Conservation (phyloP, 2,888 invertebrate genomes). For the Hydrotaea diabolus region DNA sequence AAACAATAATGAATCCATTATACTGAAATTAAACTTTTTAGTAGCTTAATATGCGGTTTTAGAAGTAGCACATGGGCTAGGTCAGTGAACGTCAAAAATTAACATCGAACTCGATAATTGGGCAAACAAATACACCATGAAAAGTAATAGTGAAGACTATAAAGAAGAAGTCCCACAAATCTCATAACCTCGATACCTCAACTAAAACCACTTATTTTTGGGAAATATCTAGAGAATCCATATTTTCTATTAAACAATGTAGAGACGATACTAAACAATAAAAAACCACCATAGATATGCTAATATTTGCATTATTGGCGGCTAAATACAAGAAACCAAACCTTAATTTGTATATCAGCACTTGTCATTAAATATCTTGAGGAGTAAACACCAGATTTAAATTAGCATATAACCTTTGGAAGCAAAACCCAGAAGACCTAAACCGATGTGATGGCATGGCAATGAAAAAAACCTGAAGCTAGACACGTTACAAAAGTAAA, state of each 20-base stretch:
- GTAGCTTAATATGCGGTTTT: too few relatives aligned
- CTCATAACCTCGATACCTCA: neutral
- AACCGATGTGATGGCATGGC: neutral
- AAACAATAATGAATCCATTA: too few relatives aligned
- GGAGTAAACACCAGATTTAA: neutral
- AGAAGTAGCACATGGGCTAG: too few relatives aligned
- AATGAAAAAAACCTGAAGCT: neutral
- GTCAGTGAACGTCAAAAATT: too few relatives aligned
- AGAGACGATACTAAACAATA: neutral
- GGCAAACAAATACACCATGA: too few relatives aligned
- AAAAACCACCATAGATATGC: neutral
- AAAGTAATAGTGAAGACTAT: too few relatives aligned
- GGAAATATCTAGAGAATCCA: neutral
- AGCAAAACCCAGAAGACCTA: neutral
- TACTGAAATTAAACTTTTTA: too few relatives aligned
- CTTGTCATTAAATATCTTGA: neutral
- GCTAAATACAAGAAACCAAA: neutral
- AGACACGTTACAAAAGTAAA: too few relatives aligned
- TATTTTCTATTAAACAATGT: neutral
- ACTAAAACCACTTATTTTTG: neutral
- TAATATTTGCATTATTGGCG: neutral
- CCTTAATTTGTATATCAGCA: neutral
- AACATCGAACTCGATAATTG: too few relatives aligned
- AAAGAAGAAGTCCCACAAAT: neutral
- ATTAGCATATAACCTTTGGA: constrained; percentile 10